Evolutionary conservation across 2,888 invertebrate species (phyloP).

Genomic region (Tipula helvola): DNA sequence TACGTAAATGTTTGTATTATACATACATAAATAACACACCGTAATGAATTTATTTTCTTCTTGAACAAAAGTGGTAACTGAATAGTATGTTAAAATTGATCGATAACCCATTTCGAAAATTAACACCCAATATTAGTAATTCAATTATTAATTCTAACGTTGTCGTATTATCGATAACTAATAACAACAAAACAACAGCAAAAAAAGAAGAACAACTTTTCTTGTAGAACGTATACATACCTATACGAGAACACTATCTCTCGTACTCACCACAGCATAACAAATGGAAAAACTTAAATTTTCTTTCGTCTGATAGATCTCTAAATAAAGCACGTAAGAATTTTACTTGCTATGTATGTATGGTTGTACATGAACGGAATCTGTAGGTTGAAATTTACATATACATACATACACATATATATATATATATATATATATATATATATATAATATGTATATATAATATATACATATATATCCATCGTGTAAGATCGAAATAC

Average conservation of each 20-base stretch:
- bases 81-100: background rate
- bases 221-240: background rate
- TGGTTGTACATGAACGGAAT: background rate
- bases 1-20: background rate
- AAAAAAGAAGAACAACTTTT: background rate
- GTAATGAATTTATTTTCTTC: background rate
- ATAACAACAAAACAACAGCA: background rate
- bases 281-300: background rate
- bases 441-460: too few relatives aligned
- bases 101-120: background rate
- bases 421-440: too few relatives aligned
- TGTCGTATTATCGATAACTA: background rate
- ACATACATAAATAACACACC: background rate
- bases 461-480: too few relatives aligned
- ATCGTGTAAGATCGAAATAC: background rate
- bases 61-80: background rate
- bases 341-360: background rate
- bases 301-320: background rate
- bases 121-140: background rate
- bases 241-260: background rate
- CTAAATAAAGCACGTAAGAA: background rate
- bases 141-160: background rate
- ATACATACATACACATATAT: too few relatives aligned
- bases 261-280: background rate
- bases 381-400: background rate